phyloP scores from a whole-genome alignment of 1,140 invertebrate genomes.

The Sinella curviseta region DNA sequence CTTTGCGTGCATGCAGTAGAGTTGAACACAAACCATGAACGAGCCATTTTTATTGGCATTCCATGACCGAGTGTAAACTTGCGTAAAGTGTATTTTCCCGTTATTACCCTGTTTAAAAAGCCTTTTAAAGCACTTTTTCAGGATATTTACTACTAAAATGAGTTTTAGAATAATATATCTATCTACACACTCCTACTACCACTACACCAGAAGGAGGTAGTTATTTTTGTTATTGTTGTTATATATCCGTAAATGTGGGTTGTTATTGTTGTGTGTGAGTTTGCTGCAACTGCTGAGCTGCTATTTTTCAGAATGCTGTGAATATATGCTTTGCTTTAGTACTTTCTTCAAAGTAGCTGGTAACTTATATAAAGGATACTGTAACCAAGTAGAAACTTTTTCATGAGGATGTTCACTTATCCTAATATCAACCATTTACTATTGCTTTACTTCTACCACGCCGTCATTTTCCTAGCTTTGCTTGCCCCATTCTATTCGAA shows the following conservation, averaged over 20 bases:
- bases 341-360: too few relatives aligned
- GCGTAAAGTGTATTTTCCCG: not conserved
- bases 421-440: not conserved
- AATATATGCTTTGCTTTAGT: too few relatives aligned
- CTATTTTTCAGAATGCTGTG: too few relatives aligned
- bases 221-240: not conserved
- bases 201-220: not conserved
- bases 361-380: too few relatives aligned
- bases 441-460: too few relatives aligned
- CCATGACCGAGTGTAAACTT: too few relatives aligned
- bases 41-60: too few relatives aligned
- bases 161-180: not conserved
- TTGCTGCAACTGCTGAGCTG: not conserved
- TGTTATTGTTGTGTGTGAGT: not conserved
- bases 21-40: too few relatives aligned
- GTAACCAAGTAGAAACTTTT: not conserved
- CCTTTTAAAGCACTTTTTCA: not conserved
- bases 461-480: not conserved
- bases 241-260: not conserved
- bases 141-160: not conserved
- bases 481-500: not conserved
- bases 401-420: conserved; percentile 8
- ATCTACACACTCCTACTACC: not conserved
- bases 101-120: not conserved
- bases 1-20: too few relatives aligned